These are phyloP conservation scores for Ictalurus furcatus DNA, from an alignment of 2,113 vertebrate species.

Conservation along the genomic window DNA sequence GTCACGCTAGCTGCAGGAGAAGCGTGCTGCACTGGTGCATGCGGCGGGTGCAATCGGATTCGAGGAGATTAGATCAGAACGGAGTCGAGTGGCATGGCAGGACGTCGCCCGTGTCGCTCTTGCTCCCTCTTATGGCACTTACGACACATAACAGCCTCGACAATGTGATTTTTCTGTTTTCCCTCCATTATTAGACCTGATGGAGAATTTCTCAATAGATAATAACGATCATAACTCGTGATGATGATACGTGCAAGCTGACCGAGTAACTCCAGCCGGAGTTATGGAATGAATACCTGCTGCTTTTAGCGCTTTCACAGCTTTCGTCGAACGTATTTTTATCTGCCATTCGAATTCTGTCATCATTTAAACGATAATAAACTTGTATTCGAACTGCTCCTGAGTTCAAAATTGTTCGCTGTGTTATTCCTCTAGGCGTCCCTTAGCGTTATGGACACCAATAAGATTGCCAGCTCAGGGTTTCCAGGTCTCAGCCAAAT, in stretches of 20 bases:
- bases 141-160: conserved; percentile 36
- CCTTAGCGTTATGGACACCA: neutral
- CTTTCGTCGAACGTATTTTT: neutral
- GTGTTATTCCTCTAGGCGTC: neutral
- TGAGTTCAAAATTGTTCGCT: neutral
- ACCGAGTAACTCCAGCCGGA: neutral
- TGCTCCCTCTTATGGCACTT: conserved; percentile 68
- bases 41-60: conserved; percentile 43
- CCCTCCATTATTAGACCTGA: neutral
- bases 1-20: conserved; percentile 51
- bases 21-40: conserved; percentile 62
- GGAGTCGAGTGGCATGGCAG: conserved; percentile 36
- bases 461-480: neutral
- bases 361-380: neutral
- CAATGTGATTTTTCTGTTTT: neutral
- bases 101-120: conserved; percentile 52
- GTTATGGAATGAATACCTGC: no score
- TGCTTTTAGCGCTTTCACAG: neutral
- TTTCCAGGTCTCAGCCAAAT: neutral
- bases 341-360: neutral
- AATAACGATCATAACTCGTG: neutral
- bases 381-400: neutral
- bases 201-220: neutral
- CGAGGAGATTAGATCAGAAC: conserved; percentile 37
- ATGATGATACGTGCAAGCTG: no score